Conservation (phyloP, 1,140 invertebrate species). For the Lepidostoma basale region DNA sequence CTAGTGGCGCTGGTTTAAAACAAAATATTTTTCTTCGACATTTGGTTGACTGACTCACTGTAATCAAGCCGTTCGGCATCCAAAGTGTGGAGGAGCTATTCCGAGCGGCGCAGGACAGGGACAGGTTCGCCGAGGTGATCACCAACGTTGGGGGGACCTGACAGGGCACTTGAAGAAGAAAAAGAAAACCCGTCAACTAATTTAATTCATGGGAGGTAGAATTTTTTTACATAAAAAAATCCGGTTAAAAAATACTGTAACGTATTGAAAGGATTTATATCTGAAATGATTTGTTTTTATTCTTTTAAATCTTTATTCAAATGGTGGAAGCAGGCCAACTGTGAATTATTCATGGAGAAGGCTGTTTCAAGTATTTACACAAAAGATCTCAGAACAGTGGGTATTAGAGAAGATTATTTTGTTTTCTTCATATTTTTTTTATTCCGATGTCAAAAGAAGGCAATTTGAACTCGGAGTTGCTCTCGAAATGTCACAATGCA, state of each 20-base stretch:
- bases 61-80: no score
- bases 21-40: no score
- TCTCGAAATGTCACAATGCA: neutral
- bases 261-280: neutral
- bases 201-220: no score
- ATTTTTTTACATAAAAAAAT: no score
- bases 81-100: no score
- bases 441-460: constrained; percentile 6
- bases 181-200: no score
- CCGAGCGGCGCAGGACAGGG: no score
- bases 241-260: neutral
- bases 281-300: constrained; percentile 11
- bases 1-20: no score
- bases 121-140: no score
- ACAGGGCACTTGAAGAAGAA: no score
- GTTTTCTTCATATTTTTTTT: neutral
- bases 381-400: constrained; percentile 17
- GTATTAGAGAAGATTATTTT: constrained; percentile 31
- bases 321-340: neutral
- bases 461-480: neutral
- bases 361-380: neutral
- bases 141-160: no score
- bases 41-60: no score
- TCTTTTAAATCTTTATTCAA: neutral
- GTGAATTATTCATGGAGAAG: constrained; percentile 34